Evolutionary conservation across 2,113 vertebrate genomes (phyloP).

Genomic region (Macquaria australasica): DNA sequence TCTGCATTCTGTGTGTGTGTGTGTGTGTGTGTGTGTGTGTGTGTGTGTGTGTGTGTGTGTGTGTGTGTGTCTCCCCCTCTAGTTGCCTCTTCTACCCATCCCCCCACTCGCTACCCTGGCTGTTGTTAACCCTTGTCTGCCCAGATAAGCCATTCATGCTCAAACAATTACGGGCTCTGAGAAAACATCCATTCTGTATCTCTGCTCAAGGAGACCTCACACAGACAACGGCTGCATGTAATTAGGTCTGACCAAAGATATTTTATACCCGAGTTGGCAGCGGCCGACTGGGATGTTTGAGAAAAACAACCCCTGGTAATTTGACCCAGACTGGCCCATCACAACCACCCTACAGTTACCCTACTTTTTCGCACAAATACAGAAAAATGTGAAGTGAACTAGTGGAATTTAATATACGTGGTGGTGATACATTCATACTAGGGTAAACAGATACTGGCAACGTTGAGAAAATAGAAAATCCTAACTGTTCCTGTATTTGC

Average conservation of each 20-base stretch:
- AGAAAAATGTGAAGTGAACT: background rate
- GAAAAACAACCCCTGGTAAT: conserved; percentile 36
- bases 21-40: conserved; percentile 10
- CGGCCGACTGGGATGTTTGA: background rate
- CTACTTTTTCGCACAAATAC: background rate
- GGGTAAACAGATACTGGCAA: background rate
- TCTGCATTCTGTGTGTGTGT: conserved; percentile 30
- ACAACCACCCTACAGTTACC: background rate
- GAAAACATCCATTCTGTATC: conserved; percentile 43
- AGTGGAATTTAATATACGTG: background rate
- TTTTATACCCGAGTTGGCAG: conserved; percentile 15
- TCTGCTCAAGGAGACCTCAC: conserved; percentile 18
- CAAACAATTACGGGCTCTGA: conserved; percentile 40
- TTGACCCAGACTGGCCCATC: conserved; percentile 8
- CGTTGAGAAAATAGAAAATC: background rate
- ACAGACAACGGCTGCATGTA: conserved; percentile 34
- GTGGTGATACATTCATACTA: background rate
- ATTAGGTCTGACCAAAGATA: conserved; percentile 33
- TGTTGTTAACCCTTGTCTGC: conserved; percentile 74
- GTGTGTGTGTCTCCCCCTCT: conserved; percentile 46
- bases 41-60: conserved; percentile 40
- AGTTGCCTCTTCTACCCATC: conserved; percentile 72
- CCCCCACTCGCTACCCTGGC: conserved; percentile 63
- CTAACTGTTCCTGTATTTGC: background rate
- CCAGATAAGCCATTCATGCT: conserved; percentile 64